A percentile compares a stretch with the other conserved stretches of the same genome.
Evolutionary conservation across 2,797 vertebrate genomes (phyloP).

Genomic region (Decapterus maruadsi): DNA sequence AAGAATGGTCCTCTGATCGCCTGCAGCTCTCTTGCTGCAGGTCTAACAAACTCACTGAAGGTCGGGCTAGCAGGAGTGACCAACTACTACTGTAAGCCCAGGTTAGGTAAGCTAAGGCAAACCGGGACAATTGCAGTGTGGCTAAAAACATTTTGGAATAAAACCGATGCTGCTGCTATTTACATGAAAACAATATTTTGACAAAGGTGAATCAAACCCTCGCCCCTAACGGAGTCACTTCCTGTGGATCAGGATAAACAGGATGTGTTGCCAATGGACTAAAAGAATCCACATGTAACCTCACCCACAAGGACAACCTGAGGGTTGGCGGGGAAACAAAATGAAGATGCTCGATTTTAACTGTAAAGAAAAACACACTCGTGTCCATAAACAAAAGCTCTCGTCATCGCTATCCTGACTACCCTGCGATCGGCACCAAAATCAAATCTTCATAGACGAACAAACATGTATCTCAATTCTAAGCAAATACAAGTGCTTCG

Average conservation of each 20-base stretch:
- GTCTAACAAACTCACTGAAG: slow-evolving; percentile 82
- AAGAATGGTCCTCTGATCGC: slow-evolving; percentile 93
- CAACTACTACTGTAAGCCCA: slow-evolving; percentile 82
- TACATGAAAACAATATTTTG: slow-evolving; percentile 64
- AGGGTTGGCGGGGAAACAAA: slow-evolving; percentile 31
- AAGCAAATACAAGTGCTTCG: slow-evolving; percentile 32
- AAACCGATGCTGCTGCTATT: slow-evolving; percentile 72
- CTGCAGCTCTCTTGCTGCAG: slow-evolving; percentile 86
- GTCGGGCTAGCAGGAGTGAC: slow-evolving; percentile 86
- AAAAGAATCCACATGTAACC: slow-evolving; percentile 45
- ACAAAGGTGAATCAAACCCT: slow-evolving; percentile 51
- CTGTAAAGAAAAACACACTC: slow-evolving; percentile 50
- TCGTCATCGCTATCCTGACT: slow-evolving; percentile 40
- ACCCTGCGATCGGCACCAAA: slow-evolving; percentile 69
- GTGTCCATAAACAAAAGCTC: slow-evolving; percentile 40
- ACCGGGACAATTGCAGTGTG: slow-evolving; percentile 86
- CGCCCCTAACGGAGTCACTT: slow-evolving; percentile 47
- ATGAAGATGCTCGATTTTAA: slow-evolving; percentile 48
- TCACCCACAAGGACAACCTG: slow-evolving; percentile 55
- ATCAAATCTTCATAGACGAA: slow-evolving; percentile 69
- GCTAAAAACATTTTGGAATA: slow-evolving; percentile 72
- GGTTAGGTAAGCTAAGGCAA: slow-evolving; percentile 92
- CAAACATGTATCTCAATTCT: slow-evolving; percentile 64
- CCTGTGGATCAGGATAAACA: slow-evolving; percentile 52
- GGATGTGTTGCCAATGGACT: slow-evolving; percentile 44